Evolutionary conservation across 2,797 vertebrate genomes (phyloP).

Genomic region (Siniperca undulata): DNA sequence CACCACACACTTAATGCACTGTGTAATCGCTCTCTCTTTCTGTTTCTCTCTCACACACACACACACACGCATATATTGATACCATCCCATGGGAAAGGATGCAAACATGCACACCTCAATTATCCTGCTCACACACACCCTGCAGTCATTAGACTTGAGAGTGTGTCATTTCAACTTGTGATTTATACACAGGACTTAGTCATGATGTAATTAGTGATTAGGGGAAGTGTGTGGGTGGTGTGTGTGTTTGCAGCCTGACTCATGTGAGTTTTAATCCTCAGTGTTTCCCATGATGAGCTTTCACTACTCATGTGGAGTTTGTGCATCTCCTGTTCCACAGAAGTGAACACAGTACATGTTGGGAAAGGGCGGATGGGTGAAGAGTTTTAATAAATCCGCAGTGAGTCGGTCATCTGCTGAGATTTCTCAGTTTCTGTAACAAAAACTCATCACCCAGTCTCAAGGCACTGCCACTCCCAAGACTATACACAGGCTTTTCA

Average conservation of each 20-base stretch:
- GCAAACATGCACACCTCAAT: constrained; percentile 71
- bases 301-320: background rate
- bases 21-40: constrained; percentile 32
- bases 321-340: constrained; percentile 10
- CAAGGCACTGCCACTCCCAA: constrained; percentile 4
- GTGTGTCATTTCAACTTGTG: constrained; percentile 73
- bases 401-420: background rate
- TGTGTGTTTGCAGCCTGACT: constrained; percentile 68
- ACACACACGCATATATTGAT: constrained; percentile 52
- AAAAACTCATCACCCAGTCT: constrained; percentile 2
- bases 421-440: background rate
- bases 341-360: constrained; percentile 38
- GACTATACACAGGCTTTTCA: background rate
- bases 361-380: constrained; percentile 18
- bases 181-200: constrained; percentile 75
- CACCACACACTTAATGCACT: constrained; percentile 45
- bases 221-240: constrained; percentile 78
- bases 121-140: constrained; percentile 75
- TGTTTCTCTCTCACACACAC: constrained; percentile 11
- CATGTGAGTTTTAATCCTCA: constrained; percentile 69
- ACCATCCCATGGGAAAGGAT: constrained; percentile 74
- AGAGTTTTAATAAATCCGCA: constrained; percentile 28
- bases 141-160: constrained; percentile 68
- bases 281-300: constrained; percentile 66
- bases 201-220: constrained; percentile 82